Evolutionary conservation across 2,888 invertebrate genomes (phyloP), one percentile per base, ranked within the genome.

Genomic region (Lasioglossum vierecki): DNA sequence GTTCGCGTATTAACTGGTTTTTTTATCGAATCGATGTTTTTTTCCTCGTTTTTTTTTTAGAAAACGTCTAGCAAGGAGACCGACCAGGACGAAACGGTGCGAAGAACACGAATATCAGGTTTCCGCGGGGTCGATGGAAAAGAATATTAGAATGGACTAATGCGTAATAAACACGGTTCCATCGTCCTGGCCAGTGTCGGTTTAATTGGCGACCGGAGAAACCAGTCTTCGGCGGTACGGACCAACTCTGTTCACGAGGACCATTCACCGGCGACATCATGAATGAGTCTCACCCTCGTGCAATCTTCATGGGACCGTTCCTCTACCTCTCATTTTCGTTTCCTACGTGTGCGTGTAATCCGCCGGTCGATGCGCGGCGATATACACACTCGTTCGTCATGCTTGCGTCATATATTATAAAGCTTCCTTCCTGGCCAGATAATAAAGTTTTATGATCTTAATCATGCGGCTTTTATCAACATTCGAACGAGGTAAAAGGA

Each of bases 141-240:
- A 75, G 82, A 72, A 57, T 74, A 46, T 30, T 44, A 78, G 84
- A 88, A 91, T 91, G 84, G 88, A 75, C 85, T 88, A 88, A 90
- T 89, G 89, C 85, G 84, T 91, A 88, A 91, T 90, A 89, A 92
- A 89, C 88, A 86, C 84, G 73, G 83, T 53, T 77, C 78, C 88
- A 87, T 88, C 89, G 81, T 63, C 82, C 84, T 84, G 77, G 79
- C 86, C 85, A 74, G 87, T 88, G 86, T 86, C 82, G 78, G 70
- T 86, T 90, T 90, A 90, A 92, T 91, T 89, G 88, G 88, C 88
- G 89, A 90, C 91, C 88, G 91, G 41, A 89, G 87, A 66, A 90
- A 89, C 91, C 91, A 88, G 91, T 91, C 88, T 26, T 80, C 82
- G 30, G 73, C 57, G 44, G 60, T 76, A 35, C 73, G 76, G 78